Base-by-base conservation (phyloP, 2,113 vertebrate genomes). In the Trematocara stigmaticum region DNA sequence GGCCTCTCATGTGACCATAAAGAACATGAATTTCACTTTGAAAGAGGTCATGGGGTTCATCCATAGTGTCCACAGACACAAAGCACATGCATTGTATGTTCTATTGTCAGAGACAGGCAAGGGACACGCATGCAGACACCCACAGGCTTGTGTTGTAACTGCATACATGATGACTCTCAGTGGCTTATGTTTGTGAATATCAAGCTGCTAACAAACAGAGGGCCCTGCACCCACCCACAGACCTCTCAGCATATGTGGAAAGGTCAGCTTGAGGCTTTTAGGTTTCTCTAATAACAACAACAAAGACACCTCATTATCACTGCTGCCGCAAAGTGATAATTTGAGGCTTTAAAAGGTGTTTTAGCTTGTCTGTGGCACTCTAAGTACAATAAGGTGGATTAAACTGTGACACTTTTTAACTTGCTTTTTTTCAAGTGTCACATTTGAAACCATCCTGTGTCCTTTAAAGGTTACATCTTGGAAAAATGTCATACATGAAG, bases 191-290 rank as follows among this genome's bases (percentile, higher is more conserved):
- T 76, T 78, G 84, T 89, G 84, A 81, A 87, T 82, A 69, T 82
- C 81, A 57, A 83, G 61, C 69, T 55, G 47, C 76, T 84, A 26
- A 85, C 69, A 79, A 84, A 91, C 90, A 93, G 91, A 59, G 57
- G 74, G 55, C 26, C 78, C 31, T 18, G 1, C 55, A 45, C 79
- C 55, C 79, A 49, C 87, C 71, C 1, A 0, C 34, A 61, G 69
- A 71, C 76, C 85, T 40, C 84, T 59, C 52, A 12, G 61, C 83
- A 42, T 85, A 42, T 89, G 66, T 79, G 23, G 56, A 40, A 26
- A 82, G 59, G 87, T 83, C 23, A 53, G 35, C 80, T 56, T 79
- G 31, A 57, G 20, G 78, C 51, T 81, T 52, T 80, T 18, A 6
- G 53, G 38, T 61, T 84, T n/a, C 59, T 47, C 66, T 85, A 26